Conservation (phyloP, 2,888 invertebrate species). For the Lutraria lutraria region DNA sequence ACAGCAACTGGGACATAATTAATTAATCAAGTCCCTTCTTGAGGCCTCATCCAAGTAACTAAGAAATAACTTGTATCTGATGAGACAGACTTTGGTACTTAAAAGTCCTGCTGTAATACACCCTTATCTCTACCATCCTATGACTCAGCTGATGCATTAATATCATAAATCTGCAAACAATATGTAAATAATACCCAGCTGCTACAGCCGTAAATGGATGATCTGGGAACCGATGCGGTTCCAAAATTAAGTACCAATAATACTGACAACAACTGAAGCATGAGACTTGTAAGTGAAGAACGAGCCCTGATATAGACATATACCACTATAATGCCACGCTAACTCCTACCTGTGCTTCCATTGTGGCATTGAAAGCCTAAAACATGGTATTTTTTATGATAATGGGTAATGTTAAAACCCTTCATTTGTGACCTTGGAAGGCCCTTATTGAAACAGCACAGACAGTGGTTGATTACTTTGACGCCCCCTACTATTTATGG, state of each 20-base stretch:
- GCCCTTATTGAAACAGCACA: background rate
- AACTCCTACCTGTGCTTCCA: too few species aligned
- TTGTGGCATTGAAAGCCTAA: too few species aligned
- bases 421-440: background rate
- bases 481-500: background rate
- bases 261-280: background rate
- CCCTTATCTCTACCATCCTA: too few species aligned
- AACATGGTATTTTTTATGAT: background rate
- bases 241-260: background rate
- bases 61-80: background rate
- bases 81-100: background rate
- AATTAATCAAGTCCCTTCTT: background rate
- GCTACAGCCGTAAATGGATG: too few species aligned
- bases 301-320: too few species aligned
- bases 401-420: background rate
- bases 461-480: background rate
- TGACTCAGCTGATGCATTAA: too few species aligned
- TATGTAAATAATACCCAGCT: too few species aligned
- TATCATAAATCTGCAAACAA: too few species aligned
- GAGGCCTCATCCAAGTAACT: too few species aligned
- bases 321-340: too few species aligned
- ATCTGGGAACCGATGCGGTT: too few species aligned
- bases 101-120: too few species aligned
- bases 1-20: background rate
- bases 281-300: background rate